Evolutionary conservation across 53 echinoderm and acorn worm genomes (phyloP).

Genomic region (Hippasteria phrygiana): DNA sequence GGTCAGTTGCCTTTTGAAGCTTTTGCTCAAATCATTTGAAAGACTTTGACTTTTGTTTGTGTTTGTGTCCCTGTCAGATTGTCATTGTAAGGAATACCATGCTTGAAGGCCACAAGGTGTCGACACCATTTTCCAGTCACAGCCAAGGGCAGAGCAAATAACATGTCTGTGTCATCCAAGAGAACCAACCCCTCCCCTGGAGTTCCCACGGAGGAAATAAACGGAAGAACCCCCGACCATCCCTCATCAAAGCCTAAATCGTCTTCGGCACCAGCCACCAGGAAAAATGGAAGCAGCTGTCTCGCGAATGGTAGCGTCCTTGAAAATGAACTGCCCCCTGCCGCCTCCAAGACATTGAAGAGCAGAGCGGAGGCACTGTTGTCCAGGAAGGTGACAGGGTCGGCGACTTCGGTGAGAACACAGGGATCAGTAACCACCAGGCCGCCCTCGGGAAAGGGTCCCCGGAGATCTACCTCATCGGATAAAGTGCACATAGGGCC

Average conservation of each 20-base stretch:
- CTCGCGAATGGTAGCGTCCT: conserved; percentile 29
- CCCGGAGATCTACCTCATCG: conserved; percentile 62
- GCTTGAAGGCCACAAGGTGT: background rate
- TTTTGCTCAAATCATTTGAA: background rate
- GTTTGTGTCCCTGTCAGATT: conserved; percentile 10
- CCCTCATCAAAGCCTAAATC: conserved; percentile 4
- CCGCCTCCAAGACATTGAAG: conserved; percentile 11
- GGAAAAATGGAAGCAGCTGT: conserved; percentile 5
- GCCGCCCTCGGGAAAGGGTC: conserved; percentile 44
- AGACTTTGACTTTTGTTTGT: background rate
- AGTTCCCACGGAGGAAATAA: conserved; percentile 42
- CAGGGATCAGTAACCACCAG: conserved; percentile 1
- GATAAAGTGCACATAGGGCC: conserved; percentile 53
- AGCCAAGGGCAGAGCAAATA: conserved; percentile 26
- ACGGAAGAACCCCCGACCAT: conserved; percentile 21
- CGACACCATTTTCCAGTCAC: background rate
- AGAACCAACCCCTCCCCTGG: conserved; percentile 27
- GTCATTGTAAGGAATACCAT: conserved; percentile 44
- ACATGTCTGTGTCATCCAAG: conserved; percentile 56
- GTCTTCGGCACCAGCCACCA: background rate
- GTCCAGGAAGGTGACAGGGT: conserved; percentile 51
- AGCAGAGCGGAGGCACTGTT: conserved; percentile 51
- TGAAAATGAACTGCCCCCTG: background rate
- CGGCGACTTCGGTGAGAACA: conserved; percentile 57
- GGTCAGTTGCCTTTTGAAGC: background rate